A percentile compares a stretch with the other conserved stretches of the same genome.
Evolutionary conservation across 2,797 vertebrate genomes (phyloP).

Genomic region (Epinephelus malabaricus): DNA sequence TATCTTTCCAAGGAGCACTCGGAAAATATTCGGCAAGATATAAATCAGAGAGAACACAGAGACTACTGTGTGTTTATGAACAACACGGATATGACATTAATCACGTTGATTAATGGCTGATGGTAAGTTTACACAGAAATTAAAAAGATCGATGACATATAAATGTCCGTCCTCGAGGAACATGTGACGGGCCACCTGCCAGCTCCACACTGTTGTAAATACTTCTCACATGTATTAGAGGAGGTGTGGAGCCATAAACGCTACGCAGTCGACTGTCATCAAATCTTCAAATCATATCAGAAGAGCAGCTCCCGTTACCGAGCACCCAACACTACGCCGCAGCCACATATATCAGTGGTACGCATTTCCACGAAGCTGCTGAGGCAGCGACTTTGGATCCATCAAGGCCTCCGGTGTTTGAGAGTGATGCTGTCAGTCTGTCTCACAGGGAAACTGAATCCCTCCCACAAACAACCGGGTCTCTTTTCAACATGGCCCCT

Average conservation of each 20-base stretch:
- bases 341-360: constrained; percentile 46
- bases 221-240: constrained; percentile 9
- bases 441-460: constrained; percentile 47
- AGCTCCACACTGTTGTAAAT: constrained; percentile 21
- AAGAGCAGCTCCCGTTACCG: constrained; percentile 7
- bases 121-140: constrained; percentile 1
- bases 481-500: constrained; percentile 32
- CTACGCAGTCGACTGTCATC: constrained; percentile 35
- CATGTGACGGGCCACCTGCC: constrained; percentile 35
- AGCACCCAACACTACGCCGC: constrained; percentile 12
- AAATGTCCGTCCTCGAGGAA: constrained; percentile 8
- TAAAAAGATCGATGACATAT: constrained; percentile 11
- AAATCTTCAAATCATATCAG: constrained; percentile 47
- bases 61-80: constrained; percentile 1
- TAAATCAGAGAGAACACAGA: constrained; percentile 18
- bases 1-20: not conserved
- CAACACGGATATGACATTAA: not conserved
- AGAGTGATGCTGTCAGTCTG: constrained; percentile 44
- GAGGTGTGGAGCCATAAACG: constrained; percentile 27
- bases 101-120: constrained; percentile 18
- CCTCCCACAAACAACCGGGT: constrained; percentile 44
- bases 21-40: not conserved
- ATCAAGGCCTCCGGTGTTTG: constrained; percentile 22
- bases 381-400: constrained; percentile 47
- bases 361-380: constrained; percentile 49